Evolutionary conservation across 2,888 invertebrate species (phyloP).

Genomic region (Conistra vaccinii): DNA sequence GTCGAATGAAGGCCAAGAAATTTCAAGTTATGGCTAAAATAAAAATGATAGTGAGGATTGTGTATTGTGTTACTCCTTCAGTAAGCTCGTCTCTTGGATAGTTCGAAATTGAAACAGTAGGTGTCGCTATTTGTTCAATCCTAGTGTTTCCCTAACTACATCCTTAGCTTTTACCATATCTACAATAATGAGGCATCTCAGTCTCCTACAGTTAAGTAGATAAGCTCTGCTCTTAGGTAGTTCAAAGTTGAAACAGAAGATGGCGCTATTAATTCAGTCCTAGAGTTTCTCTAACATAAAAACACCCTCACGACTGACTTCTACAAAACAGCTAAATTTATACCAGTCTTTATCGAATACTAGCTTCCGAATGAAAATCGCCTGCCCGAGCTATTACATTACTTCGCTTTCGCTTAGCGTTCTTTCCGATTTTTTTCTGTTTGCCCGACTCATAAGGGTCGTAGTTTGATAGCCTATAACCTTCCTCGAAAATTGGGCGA

Average conservation of each 20-base stretch:
- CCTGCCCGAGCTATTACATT: too few species aligned
- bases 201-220: not conserved
- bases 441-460: too few species aligned
- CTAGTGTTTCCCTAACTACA: not conserved
- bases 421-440: too few species aligned
- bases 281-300: not conserved
- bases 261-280: conserved; percentile 1
- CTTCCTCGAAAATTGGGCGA: too few species aligned
- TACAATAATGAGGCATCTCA: not conserved
- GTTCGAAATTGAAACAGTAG: not conserved
- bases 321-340: not conserved
- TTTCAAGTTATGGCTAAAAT: too few species aligned
- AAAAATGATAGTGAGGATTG: not conserved
- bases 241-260: conserved; percentile 15
- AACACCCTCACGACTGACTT: not conserved
- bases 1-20: too few species aligned
- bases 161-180: not conserved
- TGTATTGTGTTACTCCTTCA: not conserved
- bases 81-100: not conserved
- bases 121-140: not conserved
- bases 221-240: not conserved
- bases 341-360: not conserved
- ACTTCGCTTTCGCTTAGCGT: too few species aligned
- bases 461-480: too few species aligned
- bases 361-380: too few species aligned